Percentiles rank a stretch among this genome's conserved stretches.
These are phyloP conservation scores for Himalopsyche japonica DNA, from an alignment of 2,888 invertebrate genomes.

Conservation along the genomic window DNA sequence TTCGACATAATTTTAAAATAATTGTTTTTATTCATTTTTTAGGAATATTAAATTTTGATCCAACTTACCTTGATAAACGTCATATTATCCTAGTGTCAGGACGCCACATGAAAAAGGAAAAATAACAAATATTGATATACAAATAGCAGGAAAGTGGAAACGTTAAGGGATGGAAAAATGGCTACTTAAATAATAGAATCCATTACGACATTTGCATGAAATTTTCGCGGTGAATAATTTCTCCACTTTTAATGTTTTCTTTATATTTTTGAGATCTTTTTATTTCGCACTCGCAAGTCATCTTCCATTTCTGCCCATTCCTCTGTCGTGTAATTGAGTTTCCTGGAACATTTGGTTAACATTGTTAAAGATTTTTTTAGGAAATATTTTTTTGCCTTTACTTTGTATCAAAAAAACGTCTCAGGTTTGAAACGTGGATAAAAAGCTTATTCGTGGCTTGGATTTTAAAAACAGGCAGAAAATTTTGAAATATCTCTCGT, in stretches of 20 bases:
- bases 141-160: neutral
- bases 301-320: neutral
- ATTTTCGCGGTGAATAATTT: neutral
- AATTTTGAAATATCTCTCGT: neutral
- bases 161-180: neutral
- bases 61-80: constrained; percentile 71
- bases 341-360: constrained; percentile 12
- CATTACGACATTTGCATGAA: constrained; percentile 3
- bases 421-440: neutral
- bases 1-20: too few relatives aligned
- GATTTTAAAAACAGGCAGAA: neutral
- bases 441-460: neutral
- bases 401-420: neutral
- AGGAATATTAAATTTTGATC: neutral
- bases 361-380: neutral
- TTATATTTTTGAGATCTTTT: neutral
- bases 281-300: neutral
- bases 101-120: neutral
- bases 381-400: neutral
- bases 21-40: too few relatives aligned
- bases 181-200: neutral
- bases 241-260: neutral
- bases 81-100: constrained; percentile 62
- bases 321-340: constrained; percentile 7
- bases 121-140: neutral